Conservation (phyloP, 1,140 invertebrate genomes). For the Copidosoma floridanum region DNA sequence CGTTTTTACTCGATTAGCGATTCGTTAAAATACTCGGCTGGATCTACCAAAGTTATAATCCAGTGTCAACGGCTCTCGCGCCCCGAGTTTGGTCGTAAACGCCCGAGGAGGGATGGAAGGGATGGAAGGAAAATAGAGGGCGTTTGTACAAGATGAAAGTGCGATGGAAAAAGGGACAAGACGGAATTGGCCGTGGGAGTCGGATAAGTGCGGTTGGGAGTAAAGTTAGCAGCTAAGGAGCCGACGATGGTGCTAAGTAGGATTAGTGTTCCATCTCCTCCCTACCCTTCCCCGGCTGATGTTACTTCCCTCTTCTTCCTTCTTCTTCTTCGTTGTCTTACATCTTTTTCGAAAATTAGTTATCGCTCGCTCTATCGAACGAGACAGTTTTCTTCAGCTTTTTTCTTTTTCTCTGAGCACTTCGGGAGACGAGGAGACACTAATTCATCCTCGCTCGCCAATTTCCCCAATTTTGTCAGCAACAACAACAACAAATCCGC, state of each 20-base stretch:
- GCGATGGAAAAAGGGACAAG: not conserved
- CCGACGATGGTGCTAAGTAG: not conserved
- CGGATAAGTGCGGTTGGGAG: not conserved
- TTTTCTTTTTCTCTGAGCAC: no score
- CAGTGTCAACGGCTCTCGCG: constrained; percentile 32
- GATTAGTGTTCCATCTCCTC: constrained; percentile 20
- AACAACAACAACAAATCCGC: no score
- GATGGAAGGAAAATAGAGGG: not conserved
- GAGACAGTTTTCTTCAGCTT: not conserved
- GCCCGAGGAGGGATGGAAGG: no score
- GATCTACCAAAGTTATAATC: constrained; percentile 36
- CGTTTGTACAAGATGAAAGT: not conserved
- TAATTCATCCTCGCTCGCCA: no score
- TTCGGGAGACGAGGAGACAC: no score
- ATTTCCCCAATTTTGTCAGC: no score
- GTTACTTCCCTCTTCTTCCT: not conserved
- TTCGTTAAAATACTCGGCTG: no score
- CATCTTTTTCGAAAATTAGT: not conserved
- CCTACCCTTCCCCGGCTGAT: no score
- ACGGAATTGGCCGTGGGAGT: no score
- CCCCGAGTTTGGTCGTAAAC: constrained; percentile 1
- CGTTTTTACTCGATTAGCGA: no score
- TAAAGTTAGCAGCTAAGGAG: constrained; percentile 9
- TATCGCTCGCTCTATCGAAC: not conserved
- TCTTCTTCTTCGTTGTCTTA: not conserved